phyloP scores from a whole-genome alignment of 2,113 vertebrate genomes.

The Struthidea cinerea region DNA sequence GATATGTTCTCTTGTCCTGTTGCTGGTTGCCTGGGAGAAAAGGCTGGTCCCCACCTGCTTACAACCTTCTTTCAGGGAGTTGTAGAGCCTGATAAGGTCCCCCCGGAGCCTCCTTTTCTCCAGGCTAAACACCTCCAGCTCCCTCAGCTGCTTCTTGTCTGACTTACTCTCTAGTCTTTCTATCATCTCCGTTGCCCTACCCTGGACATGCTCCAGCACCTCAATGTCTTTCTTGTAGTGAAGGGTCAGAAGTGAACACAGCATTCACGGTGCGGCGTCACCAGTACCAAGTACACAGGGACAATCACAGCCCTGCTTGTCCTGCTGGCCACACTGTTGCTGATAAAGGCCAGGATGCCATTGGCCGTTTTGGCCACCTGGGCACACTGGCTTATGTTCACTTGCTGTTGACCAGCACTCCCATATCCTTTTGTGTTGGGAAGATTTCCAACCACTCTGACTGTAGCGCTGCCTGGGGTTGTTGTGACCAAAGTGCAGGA shows the following conservation, averaged over 20 bases:
- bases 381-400: neutral
- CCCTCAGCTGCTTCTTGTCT: neutral
- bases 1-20: neutral
- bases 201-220: neutral
- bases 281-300: accelerated
- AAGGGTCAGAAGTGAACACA: neutral
- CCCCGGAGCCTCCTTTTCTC: neutral
- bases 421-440: neutral
- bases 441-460: neutral
- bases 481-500: neutral
- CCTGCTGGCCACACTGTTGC: neutral
- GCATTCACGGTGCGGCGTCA: accelerated
- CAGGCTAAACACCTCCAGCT: neutral
- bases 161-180: neutral
- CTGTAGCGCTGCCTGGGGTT: neutral
- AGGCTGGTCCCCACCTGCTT: accelerated
- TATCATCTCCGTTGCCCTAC: neutral
- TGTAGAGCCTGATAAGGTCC: no score
- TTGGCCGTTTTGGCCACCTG: accelerated
- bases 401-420: neutral
- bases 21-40: neutral
- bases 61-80: neutral
- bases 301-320: no score
- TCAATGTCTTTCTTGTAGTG: neutral
- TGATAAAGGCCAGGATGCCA: neutral